Percentiles rank a stretch among this genome's conserved stretches.
Evolutionary conservation across 2,797 vertebrate species (phyloP).

Genomic region (Myotis daubentonii): DNA sequence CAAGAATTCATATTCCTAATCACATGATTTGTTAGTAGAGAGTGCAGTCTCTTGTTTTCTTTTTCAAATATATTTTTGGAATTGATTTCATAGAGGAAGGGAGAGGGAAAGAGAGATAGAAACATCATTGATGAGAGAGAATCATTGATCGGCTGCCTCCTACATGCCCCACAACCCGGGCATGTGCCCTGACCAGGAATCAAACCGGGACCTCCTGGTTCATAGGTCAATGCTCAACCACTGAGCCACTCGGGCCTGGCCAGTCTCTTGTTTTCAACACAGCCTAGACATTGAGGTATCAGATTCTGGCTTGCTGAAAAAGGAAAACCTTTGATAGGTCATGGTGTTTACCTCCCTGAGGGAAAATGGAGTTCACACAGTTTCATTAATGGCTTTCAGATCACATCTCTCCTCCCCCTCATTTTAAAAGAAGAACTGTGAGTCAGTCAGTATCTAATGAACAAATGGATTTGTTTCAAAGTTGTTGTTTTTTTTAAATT

Average conservation of each 20-base stretch:
- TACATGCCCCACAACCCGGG: neutral
- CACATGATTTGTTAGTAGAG: neutral
- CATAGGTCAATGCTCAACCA: neutral
- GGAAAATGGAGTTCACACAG: neutral
- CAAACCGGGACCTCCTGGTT: neutral
- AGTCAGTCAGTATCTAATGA: neutral
- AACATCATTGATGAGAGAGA: neutral
- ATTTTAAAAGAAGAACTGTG: neutral
- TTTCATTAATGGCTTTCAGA: neutral
- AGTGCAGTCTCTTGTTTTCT: neutral
- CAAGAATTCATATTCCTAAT: neutral
- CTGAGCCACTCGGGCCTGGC: neutral
- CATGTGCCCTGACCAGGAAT: neutral
- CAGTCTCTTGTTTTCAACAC: neutral
- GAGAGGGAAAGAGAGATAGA: neutral
- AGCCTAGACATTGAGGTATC: neutral
- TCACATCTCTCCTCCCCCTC: neutral
- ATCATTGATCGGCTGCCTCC: neutral
- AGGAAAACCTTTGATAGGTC: conserved; percentile 23
- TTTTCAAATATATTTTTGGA: neutral
- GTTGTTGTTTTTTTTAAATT: neutral
- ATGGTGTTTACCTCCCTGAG: conserved; percentile 25
- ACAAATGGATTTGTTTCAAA: neutral
- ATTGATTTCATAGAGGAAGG: neutral
- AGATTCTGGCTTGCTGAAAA: neutral